Conservation (phyloP, 2,888 invertebrate genomes). For the Brachynemurus nebulosus region DNA sequence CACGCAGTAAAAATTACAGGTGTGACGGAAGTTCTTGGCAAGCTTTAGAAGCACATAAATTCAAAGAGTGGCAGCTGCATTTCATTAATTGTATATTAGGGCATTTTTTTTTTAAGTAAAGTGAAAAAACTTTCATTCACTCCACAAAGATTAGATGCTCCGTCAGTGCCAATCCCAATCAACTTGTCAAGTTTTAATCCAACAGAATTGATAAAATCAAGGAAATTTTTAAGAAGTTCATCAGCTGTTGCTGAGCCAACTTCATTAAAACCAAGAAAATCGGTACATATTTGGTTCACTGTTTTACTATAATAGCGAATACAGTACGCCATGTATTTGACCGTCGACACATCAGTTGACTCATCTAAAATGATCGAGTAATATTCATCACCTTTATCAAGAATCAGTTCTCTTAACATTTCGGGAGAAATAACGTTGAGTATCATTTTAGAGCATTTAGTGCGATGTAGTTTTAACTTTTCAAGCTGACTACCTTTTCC, state of each 20-base stretch:
- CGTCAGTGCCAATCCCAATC: conserved; percentile 26
- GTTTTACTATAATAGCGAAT: conserved; percentile 13
- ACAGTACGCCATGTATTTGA: conserved; percentile 18
- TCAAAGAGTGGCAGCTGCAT: conserved; percentile 27
- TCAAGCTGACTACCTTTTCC: conserved; percentile 13
- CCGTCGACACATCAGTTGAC: conserved; percentile 19
- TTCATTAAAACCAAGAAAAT: not conserved
- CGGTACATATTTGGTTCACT: not conserved
- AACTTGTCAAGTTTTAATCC: conserved; percentile 20
- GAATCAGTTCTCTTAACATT: conserved; percentile 13
- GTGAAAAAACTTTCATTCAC: conserved; percentile 25
- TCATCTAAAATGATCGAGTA: conserved; percentile 21
- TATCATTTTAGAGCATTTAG: conserved; percentile 18
- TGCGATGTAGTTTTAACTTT: conserved; percentile 17
- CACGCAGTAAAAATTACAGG: conserved; percentile 7
- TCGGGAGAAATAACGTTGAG: conserved; percentile 16
- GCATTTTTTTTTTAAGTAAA: conserved; percentile 22
- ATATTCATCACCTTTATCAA: conserved; percentile 17
- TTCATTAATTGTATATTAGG: conserved; percentile 23
- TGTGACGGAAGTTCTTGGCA: conserved; percentile 15
- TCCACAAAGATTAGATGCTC: conserved; percentile 26
- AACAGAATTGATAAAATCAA: conserved; percentile 10
- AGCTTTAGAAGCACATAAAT: conserved; percentile 22
- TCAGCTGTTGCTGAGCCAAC: not conserved
- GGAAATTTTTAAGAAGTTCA: not conserved